phyloP scores from a whole-genome alignment of 2,113 vertebrate genomes.

The Mus musculus region GRCm39 chr5:51929001-51929500 shows the following conservation, averaged over 20 bases:
- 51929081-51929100: not conserved
- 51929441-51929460: not conserved
- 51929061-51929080: not conserved
- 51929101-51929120: slow-evolving; percentile 39
- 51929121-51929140: not conserved
- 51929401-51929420: not conserved
- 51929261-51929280: not conserved
- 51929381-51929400: not conserved
- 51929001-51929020: not conserved
- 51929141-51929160: not conserved
- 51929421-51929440: not conserved
- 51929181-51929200: not conserved
- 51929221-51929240: slow-evolving; percentile 28
- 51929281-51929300: not conserved
- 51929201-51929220: not conserved
- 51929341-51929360: not conserved
- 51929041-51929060: not conserved
- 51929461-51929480: not conserved
- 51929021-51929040: rapidly evolving
- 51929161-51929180: not conserved
- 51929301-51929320: not conserved
- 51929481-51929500: not conserved
- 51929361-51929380: not conserved
- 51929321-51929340: not conserved
- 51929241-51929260: not conserved